Base-by-base conservation (phyloP, 2,888 invertebrate species). In the Exephanes ischioxanthus region DNA sequence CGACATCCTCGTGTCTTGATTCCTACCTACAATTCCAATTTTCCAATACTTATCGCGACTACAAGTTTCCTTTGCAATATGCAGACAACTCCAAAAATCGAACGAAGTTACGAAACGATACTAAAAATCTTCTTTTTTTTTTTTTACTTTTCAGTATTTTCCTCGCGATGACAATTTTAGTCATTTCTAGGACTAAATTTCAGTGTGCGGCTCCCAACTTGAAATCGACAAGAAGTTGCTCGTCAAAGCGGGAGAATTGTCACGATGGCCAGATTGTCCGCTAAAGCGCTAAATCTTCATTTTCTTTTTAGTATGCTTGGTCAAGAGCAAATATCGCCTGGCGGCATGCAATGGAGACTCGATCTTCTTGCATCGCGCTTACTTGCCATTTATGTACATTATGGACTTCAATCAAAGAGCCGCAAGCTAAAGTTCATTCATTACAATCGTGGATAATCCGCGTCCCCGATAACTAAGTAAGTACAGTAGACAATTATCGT, bases 401-500 rank as follows among this genome's bases (percentile, higher is more conserved):
- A 11, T 11, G 16, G 63, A 33, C n/a, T 63, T 63, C 26, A 58
- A 58, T 58, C 58, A 9, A 22, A 22, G 58, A 58, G 58, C 26
- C 58, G 26, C 58, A 58, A 11, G 26, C 58, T 22, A 14, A 58
- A 26, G 7, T 22, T 58, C 26, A 22, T 58, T 45, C 11, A 16
- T 48, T 48, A 48, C 45, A 19, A 26, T 22, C 11, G 11, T 22
- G 14, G 58, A 58, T 14, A 58, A 26, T 58, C 19, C 26, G 26
- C 26, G 22, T 58, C 58, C 58, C 4, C 26, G 11, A 22, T 11
- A 48, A 26, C 58, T 14, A 58, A 22, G 26, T 22, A 58, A 4
- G 58, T 58, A 55, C 4, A 48, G 58, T 58, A 58, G 58, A 58
- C 63, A 63, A 16, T 63, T 33, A 63, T 48, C 45, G 58, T 58